Evolutionary conservation across 2,888 invertebrate species (phyloP).

Genomic region (Torymus aiolomorphi): DNA sequence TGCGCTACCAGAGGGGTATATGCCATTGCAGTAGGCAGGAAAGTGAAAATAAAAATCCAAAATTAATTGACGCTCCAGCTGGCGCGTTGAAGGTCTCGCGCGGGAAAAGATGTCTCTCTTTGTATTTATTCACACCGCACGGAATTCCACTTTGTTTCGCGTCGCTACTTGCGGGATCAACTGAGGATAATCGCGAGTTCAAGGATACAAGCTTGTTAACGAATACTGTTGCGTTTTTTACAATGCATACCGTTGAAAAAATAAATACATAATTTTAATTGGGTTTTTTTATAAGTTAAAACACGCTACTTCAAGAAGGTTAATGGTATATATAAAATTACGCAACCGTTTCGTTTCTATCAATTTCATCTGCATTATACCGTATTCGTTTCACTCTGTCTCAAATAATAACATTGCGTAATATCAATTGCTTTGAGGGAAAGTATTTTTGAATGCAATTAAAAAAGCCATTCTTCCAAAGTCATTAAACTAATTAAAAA

Average conservation of each 20-base stretch:
- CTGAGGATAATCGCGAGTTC: too few species aligned
- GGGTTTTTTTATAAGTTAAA: too few species aligned
- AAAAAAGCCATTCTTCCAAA: background rate
- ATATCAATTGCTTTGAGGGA: conserved; percentile 24
- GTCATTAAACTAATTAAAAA: conserved; percentile 4
- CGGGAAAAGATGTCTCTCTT: background rate
- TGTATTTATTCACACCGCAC: conserved; percentile 19
- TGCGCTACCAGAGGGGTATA: too few species aligned
- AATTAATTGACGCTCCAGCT: conserved; percentile 45
- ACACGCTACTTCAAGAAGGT: too few species aligned
- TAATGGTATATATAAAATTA: background rate
- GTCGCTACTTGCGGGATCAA: background rate
- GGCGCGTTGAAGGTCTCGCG: conserved; percentile 31
- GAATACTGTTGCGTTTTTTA: too few species aligned
- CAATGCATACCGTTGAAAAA: too few species aligned
- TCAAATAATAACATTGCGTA: conserved; percentile 9
- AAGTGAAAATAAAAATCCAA: conserved; percentile 13
- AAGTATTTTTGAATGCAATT: conserved; percentile 5
- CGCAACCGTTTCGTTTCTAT: background rate
- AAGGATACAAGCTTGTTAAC: too few species aligned
- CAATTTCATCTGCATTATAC: conserved; percentile 7
- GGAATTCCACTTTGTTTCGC: conserved; percentile 28
- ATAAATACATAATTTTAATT: too few species aligned
- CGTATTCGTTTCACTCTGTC: background rate
- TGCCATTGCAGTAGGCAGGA: too few species aligned